Percentiles rank a stretch among this genome's conserved stretches.
These are phyloP conservation scores for Lepidocyrtoides sp. DNA, from an alignment of 2,888 invertebrate species.

Conservation along the genomic window DNA sequence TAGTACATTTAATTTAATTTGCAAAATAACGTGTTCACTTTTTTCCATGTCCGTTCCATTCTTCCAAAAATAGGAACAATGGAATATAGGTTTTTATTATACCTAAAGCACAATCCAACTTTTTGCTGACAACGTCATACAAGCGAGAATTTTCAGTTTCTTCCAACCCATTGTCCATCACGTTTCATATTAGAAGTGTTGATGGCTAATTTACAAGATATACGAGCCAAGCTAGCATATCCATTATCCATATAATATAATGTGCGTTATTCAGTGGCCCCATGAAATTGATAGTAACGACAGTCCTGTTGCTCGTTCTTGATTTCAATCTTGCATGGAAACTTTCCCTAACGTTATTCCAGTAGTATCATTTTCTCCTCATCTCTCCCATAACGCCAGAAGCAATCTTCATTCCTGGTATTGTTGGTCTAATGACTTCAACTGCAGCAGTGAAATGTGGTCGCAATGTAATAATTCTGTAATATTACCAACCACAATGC, in stretches of 20 bases:
- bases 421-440: not conserved
- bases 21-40: too few relatives aligned
- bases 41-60: too few relatives aligned
- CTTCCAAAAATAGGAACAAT: too few relatives aligned
- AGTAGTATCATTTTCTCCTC: not conserved
- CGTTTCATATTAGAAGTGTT: not conserved
- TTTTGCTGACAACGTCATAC: not conserved
- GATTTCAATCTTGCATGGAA: not conserved
- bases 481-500: too few relatives aligned
- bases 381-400: not conserved
- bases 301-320: not conserved
- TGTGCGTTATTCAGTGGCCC: not conserved
- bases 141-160: not conserved
- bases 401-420: not conserved
- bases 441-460: too few relatives aligned
- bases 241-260: not conserved
- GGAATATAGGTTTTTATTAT: too few relatives aligned
- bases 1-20: too few relatives aligned
- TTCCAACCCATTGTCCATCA: slow-evolving; percentile 52
- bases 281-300: not conserved
- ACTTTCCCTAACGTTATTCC: not conserved
- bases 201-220: slow-evolving; percentile 41
- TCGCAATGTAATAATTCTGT: too few relatives aligned
- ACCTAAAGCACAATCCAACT: too few relatives aligned
- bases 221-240: not conserved